Conservation (phyloP, 1,140 invertebrate genomes). For the Aphelenchoides besseyi region DNA sequence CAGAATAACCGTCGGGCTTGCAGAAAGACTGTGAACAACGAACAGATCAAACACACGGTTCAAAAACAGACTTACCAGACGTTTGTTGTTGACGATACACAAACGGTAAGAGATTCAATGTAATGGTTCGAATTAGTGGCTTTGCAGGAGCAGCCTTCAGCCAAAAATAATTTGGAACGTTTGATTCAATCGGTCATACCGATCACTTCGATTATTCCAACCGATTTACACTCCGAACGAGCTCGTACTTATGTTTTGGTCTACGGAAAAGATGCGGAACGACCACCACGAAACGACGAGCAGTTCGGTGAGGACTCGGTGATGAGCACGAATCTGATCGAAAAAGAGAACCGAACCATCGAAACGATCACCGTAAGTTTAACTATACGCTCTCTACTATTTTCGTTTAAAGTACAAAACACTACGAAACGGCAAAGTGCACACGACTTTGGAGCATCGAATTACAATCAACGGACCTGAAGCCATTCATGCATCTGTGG, state of each 20-base stretch:
- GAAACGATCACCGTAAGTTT: conserved; percentile 77
- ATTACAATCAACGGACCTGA: conserved; percentile 93
- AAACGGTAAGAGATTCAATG: too few relatives aligned
- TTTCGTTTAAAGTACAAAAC: conserved; percentile 74
- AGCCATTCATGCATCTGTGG: conserved; percentile 82
- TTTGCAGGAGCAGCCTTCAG: neutral
- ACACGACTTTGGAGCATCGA: conserved; percentile 91
- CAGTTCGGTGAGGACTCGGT: conserved; percentile 32
- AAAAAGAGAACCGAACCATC: conserved; percentile 88
- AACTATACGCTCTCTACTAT: neutral
- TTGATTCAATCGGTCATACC: neutral
- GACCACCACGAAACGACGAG: conserved; percentile 11
- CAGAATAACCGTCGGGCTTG: too few relatives aligned
- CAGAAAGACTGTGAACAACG: conserved; percentile 56
- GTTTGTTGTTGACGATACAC: conserved; percentile 32
- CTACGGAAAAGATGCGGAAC: neutral
- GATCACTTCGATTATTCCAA: neutral
- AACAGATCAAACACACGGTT: conserved; percentile 61
- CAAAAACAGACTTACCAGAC: conserved; percentile 62
- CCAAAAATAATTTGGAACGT: neutral
- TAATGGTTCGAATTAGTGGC: too few relatives aligned
- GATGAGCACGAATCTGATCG: conserved; percentile 74
- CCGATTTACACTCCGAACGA: neutral
- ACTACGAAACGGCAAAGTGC: conserved; percentile 87
- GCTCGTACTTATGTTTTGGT: neutral